Conservation (phyloP, 1,140 invertebrate species). For the Potamilus streckersoni region DNA sequence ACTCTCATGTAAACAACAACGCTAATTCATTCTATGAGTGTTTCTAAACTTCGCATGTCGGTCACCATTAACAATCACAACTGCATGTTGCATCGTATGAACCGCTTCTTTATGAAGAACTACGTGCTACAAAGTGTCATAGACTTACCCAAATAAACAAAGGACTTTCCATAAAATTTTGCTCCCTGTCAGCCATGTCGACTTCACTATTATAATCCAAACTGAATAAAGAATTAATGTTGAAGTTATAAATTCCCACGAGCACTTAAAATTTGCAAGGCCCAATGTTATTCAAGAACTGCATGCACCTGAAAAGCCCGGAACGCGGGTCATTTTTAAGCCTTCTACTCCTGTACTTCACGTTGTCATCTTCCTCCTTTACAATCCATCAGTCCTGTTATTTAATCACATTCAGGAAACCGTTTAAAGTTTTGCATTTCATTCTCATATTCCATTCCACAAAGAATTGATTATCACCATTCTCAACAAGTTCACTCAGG, state of each 20-base stretch:
- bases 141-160: constrained; percentile 25
- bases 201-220: not conserved
- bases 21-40: not conserved
- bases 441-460: not conserved
- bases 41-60: not conserved
- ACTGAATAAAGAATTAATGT: too few relatives aligned
- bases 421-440: constrained; percentile 8
- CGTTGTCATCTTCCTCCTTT: constrained; percentile 3
- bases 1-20: not conserved
- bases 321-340: not conserved
- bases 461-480: too few relatives aligned
- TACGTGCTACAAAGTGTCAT: not conserved
- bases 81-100: too few relatives aligned
- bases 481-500: too few relatives aligned
- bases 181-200: constrained; percentile 19
- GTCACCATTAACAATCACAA: too few relatives aligned
- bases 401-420: constrained; percentile 11
- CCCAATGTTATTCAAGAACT: not conserved
- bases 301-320: not conserved
- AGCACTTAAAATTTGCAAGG: constrained; percentile 2
- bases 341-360: constrained; percentile 14
- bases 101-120: too few relatives aligned
- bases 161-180: constrained; percentile 23
- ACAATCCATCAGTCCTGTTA: constrained; percentile 10
- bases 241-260: constrained; percentile 8